These are phyloP conservation scores for Eretmocerus hayati DNA, from an alignment of 2,888 invertebrate species.

Conservation along the genomic window DNA sequence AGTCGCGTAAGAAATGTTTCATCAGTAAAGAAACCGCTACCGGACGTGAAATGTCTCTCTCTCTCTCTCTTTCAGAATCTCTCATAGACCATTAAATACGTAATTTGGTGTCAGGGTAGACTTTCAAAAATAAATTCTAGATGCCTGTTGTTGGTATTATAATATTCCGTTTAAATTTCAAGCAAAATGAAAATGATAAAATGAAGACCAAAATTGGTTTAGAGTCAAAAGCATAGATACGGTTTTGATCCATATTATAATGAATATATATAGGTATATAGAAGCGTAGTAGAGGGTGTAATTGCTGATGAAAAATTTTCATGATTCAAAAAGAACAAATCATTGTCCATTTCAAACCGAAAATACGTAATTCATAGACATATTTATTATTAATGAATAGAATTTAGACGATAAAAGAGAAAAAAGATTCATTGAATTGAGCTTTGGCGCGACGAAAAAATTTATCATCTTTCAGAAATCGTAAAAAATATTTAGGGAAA, in stretches of 20 bases:
- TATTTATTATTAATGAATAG: conserved; percentile 23
- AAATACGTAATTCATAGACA: conserved; percentile 25
- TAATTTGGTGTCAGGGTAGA: conserved; percentile 84
- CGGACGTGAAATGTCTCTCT: conserved; percentile 54
- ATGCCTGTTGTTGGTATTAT: conserved; percentile 45
- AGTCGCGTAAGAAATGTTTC: too few relatives aligned
- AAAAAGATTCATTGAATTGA: conserved; percentile 15
- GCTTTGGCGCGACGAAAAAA: conserved; percentile 12
- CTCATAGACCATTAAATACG: conserved; percentile 72
- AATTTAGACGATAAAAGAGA: conserved; percentile 15
- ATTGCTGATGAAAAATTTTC: background rate
- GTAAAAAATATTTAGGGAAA: conserved; percentile 33
- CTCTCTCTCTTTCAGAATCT: too few relatives aligned
- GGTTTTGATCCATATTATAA: too few relatives aligned
- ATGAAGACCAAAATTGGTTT: too few relatives aligned
- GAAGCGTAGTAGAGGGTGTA: background rate
- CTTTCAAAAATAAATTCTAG: conserved; percentile 45
- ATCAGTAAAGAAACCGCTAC: conserved; percentile 28
- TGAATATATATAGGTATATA: too few relatives aligned
- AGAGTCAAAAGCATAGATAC: too few relatives aligned
- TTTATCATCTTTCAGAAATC: conserved; percentile 10
- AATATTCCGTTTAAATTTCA: too few relatives aligned
- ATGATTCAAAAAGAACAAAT: conserved; percentile 8
- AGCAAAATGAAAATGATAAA: too few relatives aligned
- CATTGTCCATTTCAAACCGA: conserved; percentile 25